Percentiles rank a stretch among this genome's conserved stretches.
phyloP scores from a whole-genome alignment of 2,888 invertebrate species.

The Acrobeloides nanus region DNA sequence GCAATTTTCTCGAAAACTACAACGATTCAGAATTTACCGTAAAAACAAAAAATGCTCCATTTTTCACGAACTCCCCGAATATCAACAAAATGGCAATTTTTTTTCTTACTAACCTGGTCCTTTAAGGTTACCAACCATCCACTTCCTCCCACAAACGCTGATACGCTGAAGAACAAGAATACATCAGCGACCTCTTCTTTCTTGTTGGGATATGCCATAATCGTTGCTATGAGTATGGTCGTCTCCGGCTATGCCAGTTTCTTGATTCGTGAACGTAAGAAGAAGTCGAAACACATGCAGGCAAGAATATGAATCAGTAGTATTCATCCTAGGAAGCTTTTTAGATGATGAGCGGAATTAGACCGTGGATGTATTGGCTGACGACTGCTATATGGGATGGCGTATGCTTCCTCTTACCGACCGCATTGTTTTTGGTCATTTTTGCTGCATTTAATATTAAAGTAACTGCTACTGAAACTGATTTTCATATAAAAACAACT shows the following conservation, averaged over 20 bases:
- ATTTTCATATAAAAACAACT: too few relatives aligned
- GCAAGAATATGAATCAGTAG: too few relatives aligned
- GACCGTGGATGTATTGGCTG: slow-evolving; percentile 44
- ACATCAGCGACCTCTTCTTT: slow-evolving; percentile 17
- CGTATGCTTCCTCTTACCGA: slow-evolving; percentile 30
- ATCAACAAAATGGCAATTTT: too few relatives aligned
- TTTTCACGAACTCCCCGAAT: too few relatives aligned
- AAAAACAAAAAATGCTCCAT: too few relatives aligned
- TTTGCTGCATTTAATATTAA: slow-evolving; percentile 33
- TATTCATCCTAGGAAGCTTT: too few relatives aligned
- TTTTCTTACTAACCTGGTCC: too few relatives aligned
- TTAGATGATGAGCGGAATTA: slow-evolving; percentile 35
- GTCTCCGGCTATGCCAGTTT: slow-evolving; percentile 37
- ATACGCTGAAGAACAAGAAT: slow-evolving; percentile 29
- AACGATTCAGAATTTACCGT: too few relatives aligned
- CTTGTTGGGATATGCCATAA: slow-evolving; percentile 27
- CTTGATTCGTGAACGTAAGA: slow-evolving; percentile 43
- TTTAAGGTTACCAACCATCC: slow-evolving; percentile 33
- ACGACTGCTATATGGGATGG: slow-evolving; percentile 41
- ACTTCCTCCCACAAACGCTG: slow-evolving; percentile 32
- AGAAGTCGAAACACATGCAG: slow-evolving; percentile 47
- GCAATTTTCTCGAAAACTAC: too few relatives aligned
- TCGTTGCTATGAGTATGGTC: slow-evolving; percentile 19
- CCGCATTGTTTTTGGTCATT: slow-evolving; percentile 29
- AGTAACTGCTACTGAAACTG: too few relatives aligned